Evolutionary conservation across 1,140 invertebrate genomes (phyloP).

Genomic region (Diploscapter pachys): DNA sequence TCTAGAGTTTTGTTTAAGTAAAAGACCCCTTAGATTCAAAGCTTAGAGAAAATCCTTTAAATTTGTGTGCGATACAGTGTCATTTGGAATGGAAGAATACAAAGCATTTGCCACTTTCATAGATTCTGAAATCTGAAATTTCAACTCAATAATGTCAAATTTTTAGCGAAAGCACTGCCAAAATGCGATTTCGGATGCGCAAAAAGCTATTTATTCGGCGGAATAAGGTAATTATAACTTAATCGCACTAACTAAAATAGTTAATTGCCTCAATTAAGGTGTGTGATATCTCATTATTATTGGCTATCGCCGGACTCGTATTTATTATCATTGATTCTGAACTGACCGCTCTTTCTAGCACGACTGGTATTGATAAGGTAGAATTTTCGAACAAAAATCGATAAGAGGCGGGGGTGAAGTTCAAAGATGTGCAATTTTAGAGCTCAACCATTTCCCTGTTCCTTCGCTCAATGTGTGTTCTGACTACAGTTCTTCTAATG

Average conservation of each 20-base stretch:
- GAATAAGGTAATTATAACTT: conserved; percentile 44
- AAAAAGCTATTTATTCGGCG: conserved; percentile 47
- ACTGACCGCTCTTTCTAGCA: conserved; percentile 44
- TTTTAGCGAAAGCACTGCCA: conserved; percentile 56
- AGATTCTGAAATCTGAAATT: background rate
- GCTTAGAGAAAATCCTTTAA: background rate
- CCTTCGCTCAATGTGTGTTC: conserved; percentile 45
- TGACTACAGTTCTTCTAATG: conserved; percentile 51
- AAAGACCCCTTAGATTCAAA: too few relatives aligned
- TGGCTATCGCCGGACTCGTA: conserved; percentile 52
- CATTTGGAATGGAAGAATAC: background rate
- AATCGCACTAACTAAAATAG: background rate
- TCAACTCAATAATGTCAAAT: background rate
- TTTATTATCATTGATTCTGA: conserved; percentile 55
- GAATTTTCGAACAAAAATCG: background rate
- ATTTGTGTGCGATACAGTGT: background rate
- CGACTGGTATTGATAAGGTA: conserved; percentile 32
- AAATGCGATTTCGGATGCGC: conserved; percentile 55
- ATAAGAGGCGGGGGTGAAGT: background rate
- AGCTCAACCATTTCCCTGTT: conserved; percentile 39
- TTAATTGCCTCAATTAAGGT: conserved; percentile 10
- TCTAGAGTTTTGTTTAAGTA: background rate
- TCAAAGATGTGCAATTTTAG: conserved; percentile 14
- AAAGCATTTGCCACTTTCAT: background rate
- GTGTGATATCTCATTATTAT: conserved; percentile 52